Evolutionary conservation across 2,797 vertebrate genomes (phyloP).

Genomic region (Alfaro cultratus): DNA sequence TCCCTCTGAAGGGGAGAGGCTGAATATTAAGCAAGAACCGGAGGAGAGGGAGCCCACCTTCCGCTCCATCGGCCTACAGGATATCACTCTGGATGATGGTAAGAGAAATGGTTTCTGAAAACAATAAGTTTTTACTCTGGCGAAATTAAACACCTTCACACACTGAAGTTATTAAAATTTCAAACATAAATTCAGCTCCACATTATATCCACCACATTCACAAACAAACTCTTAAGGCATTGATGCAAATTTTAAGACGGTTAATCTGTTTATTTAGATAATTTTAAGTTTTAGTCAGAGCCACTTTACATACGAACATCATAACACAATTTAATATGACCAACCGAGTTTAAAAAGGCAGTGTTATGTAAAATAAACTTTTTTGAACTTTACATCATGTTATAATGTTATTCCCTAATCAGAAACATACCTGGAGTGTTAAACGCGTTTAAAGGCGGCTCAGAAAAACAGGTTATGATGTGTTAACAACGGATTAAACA

Average conservation of each 20-base stretch:
- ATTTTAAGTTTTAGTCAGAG: background rate
- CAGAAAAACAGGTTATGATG: too few relatives aligned
- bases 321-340: too few relatives aligned
- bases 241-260: background rate
- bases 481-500: too few relatives aligned
- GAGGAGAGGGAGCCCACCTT: conserved; percentile 93
- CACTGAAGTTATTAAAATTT: background rate
- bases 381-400: too few relatives aligned
- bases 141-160: background rate
- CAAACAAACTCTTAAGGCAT: background rate
- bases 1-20: conserved; percentile 81
- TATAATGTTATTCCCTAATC: too few relatives aligned
- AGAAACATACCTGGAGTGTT: too few relatives aligned
- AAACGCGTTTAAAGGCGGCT: too few relatives aligned
- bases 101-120: conserved; percentile 65
- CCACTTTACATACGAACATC: background rate
- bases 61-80: conserved; percentile 94
- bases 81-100: conserved; percentile 99
- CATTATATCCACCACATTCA: background rate
- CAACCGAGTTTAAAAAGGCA: background rate
- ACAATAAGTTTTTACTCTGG: conserved; percentile 4
- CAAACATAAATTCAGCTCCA: background rate
- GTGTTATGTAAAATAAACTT: too few relatives aligned
- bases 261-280: background rate
- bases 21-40: conserved; percentile 94